Conservation (phyloP, 2,797 vertebrate genomes). For the Oreochromis grahami region DNA sequence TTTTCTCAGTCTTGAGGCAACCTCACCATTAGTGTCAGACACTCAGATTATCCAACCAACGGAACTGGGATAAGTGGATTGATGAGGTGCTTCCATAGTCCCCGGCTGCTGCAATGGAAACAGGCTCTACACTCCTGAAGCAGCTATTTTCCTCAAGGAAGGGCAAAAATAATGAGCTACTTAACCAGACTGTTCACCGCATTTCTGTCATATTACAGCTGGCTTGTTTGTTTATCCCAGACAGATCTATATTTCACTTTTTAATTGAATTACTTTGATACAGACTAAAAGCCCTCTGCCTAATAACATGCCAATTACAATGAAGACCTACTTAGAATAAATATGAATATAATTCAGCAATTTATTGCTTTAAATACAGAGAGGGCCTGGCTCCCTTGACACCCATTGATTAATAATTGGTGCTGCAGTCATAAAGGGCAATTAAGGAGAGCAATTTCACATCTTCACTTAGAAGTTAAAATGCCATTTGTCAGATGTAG, state of each 20-base stretch:
- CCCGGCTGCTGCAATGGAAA: conserved; percentile 64
- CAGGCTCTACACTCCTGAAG: conserved; percentile 61
- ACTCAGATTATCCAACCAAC: conserved; percentile 79
- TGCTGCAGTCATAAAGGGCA: conserved; percentile 80
- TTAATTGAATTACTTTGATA: conserved; percentile 98
- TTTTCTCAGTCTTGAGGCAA: conserved; percentile 76
- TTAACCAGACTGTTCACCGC: conserved; percentile 84
- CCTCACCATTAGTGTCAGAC: conserved; percentile 81
- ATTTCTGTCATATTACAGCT: conserved; percentile 92
- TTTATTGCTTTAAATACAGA: conserved; percentile 92
- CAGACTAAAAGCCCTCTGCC: conserved; percentile 95
- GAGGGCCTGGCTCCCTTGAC: conserved; percentile 84
- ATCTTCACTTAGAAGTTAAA: conserved; percentile 87
- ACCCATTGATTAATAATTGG: conserved; percentile 96
- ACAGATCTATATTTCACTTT: conserved; percentile 96
- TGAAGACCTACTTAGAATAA: conserved; percentile 95
- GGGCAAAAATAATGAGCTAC: conserved; percentile 88
- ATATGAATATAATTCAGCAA: conserved; percentile 96
- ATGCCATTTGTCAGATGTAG: conserved; percentile 84
- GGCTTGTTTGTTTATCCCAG: conserved; percentile 92
- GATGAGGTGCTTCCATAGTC: conserved; percentile 80
- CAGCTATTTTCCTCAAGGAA: conserved; percentile 80
- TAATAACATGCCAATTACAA: conserved; percentile 99
- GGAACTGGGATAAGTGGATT: conserved; percentile 79
- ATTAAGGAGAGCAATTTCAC: conserved; percentile 90